Evolutionary conservation across 1,140 invertebrate genomes (phyloP).

Genomic region (Fopius arisanus): DNA sequence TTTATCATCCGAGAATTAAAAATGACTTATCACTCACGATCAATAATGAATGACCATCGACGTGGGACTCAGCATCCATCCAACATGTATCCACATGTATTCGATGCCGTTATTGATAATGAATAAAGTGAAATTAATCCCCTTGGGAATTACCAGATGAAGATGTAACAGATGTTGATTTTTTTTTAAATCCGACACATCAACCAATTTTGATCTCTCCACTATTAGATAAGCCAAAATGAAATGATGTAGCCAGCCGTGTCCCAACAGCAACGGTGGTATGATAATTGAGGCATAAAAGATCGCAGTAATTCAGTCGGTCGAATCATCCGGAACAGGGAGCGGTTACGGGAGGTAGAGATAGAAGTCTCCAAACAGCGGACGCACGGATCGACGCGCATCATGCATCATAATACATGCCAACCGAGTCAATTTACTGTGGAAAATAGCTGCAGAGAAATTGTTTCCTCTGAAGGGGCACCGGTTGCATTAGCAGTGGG

Average conservation of each 20-base stretch:
- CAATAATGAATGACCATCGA: too few species aligned
- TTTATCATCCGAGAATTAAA: neutral
- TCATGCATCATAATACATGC: constrained; percentile 27
- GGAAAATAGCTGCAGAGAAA: constrained; percentile 50
- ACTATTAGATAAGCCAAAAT: neutral
- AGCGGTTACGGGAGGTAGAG: neutral
- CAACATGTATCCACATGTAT: too few species aligned
- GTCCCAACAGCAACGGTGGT: constrained; percentile 40
- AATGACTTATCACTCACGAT: neutral
- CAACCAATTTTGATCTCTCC: neutral
- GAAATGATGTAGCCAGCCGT: constrained; percentile 26
- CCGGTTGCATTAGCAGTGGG: constrained; percentile 48
- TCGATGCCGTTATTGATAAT: neutral
- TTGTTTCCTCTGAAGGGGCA: constrained; percentile 52
- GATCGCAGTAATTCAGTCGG: constrained; percentile 48
- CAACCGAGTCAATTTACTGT: constrained; percentile 51
- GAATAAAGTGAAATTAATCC: neutral
- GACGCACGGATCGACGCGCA: constrained; percentile 27
- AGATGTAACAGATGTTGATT: neutral
- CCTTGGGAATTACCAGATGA: neutral
- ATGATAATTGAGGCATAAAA: constrained; percentile 58
- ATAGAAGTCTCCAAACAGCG: constrained; percentile 4
- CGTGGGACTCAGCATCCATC: too few species aligned
- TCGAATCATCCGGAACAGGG: constrained; percentile 33
- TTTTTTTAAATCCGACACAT: neutral